Conservation (phyloP, 2,888 invertebrate genomes). For the Drepana falcataria region DNA sequence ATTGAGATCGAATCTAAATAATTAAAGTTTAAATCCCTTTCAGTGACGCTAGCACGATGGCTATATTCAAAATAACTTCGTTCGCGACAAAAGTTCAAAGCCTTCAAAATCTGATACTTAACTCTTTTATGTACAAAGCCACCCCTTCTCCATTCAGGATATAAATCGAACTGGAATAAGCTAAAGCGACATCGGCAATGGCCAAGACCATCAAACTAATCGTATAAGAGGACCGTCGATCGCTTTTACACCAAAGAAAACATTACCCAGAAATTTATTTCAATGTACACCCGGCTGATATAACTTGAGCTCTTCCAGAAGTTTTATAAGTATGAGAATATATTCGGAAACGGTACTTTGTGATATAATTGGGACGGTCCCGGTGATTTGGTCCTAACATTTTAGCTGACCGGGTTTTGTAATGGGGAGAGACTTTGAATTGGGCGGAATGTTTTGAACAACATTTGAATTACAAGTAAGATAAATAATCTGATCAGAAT, state of each 20-base stretch:
- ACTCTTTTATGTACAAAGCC: background rate
- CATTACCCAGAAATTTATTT: background rate
- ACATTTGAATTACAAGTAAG: no score
- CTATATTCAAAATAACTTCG: no score
- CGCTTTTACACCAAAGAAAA: background rate
- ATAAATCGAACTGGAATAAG: background rate
- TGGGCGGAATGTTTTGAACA: background rate
- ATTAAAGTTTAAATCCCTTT: no score
- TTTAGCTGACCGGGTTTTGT: background rate
- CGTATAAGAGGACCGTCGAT: background rate
- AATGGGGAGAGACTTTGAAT: background rate
- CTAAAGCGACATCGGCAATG: constrained; percentile 1
- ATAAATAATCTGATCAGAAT: no score
- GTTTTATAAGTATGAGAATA: no score
- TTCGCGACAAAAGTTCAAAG: no score
- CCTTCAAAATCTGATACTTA: background rate
- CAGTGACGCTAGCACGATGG: no score
- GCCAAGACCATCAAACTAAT: constrained; percentile 7
- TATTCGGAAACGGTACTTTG: no score
- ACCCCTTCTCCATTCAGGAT: background rate
- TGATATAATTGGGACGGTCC: background rate
- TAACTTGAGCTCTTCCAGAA: background rate
- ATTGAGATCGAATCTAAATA: no score
- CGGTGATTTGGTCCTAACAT: background rate
- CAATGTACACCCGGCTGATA: background rate